Evolutionary conservation across 2,888 invertebrate species (phyloP).

Genomic region (Diarsia rubi): DNA sequence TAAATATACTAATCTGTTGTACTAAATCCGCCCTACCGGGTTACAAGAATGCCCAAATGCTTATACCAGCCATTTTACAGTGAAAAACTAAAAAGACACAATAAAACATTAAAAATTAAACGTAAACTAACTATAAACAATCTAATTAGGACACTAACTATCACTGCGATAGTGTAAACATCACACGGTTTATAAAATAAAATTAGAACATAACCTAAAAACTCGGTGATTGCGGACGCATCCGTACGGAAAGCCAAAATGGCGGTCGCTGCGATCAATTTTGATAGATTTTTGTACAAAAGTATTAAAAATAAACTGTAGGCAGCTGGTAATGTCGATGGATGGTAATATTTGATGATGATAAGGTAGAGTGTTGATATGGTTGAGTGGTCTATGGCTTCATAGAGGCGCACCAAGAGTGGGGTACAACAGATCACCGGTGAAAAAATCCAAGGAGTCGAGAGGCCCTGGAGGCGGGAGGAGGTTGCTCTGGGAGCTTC

Average conservation of each 20-base stretch:
- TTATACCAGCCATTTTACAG: conserved; percentile 64
- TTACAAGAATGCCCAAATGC: conserved; percentile 58
- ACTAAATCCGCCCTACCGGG: conserved; percentile 78
- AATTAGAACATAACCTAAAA: conserved; percentile 77
- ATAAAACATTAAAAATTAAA: conserved; percentile 80
- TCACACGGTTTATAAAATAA: conserved; percentile 84
- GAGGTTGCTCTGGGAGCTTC: conserved; percentile 84
- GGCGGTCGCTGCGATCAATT: conserved; percentile 73
- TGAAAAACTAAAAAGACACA: conserved; percentile 70
- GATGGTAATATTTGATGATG: conserved; percentile 77
- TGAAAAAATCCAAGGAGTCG: conserved; percentile 89
- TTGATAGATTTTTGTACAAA: conserved; percentile 74
- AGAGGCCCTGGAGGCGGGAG: conserved; percentile 79
- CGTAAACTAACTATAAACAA: conserved; percentile 81
- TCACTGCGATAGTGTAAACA: conserved; percentile 84
- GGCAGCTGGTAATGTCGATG: conserved; percentile 74
- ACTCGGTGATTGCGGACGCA: conserved; percentile 71
- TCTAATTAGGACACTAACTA: conserved; percentile 84
- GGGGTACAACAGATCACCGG: conserved; percentile 87
- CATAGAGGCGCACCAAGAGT: conserved; percentile 76
- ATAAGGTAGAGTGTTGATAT: conserved; percentile 78
- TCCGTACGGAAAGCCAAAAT: conserved; percentile 75
- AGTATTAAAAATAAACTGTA: conserved; percentile 73
- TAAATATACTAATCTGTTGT: conserved; percentile 74
- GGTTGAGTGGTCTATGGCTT: conserved; percentile 79